Evolutionary conservation across 2,113 vertebrate genomes (phyloP).

Genomic region (Mola mola): DNA sequence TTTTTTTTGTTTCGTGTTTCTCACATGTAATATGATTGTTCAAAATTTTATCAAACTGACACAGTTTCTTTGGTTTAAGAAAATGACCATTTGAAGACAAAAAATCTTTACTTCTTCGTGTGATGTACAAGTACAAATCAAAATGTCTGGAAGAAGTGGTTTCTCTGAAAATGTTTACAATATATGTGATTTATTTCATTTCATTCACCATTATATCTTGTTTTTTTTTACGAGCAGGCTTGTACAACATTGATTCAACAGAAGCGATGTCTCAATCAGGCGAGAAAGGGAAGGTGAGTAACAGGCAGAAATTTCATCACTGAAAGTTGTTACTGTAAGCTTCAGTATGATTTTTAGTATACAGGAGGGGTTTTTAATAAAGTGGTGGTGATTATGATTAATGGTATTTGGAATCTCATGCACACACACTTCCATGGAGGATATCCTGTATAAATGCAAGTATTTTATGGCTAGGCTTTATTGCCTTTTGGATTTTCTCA

Average conservation of each 20-base stretch:
- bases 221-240: conserved; percentile 59
- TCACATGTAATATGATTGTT: too few relatives aligned
- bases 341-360: background rate
- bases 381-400: conserved; percentile 37
- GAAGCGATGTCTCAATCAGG: conserved; percentile 84
- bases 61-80: too few relatives aligned
- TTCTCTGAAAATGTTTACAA: too few relatives aligned
- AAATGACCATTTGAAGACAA: too few relatives aligned
- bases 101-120: too few relatives aligned
- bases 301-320: background rate
- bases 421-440: conserved; percentile 60
- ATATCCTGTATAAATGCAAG: conserved; percentile 68
- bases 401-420: conserved; percentile 49
- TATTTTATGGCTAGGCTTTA: conserved; percentile 45
- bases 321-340: background rate
- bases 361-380: conserved; percentile 15
- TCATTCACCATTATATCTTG: too few relatives aligned
- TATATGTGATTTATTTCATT: too few relatives aligned
- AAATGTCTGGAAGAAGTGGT: background rate
- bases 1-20: too few relatives aligned
- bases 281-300: conserved; percentile 89
- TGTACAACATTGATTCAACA: conserved; percentile 48
- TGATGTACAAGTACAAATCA: too few relatives aligned
- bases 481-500: conserved; percentile 39
- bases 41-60: too few relatives aligned